Evolutionary conservation across 2,888 invertebrate genomes (phyloP).

Genomic region (Monoplex corrugatus): DNA sequence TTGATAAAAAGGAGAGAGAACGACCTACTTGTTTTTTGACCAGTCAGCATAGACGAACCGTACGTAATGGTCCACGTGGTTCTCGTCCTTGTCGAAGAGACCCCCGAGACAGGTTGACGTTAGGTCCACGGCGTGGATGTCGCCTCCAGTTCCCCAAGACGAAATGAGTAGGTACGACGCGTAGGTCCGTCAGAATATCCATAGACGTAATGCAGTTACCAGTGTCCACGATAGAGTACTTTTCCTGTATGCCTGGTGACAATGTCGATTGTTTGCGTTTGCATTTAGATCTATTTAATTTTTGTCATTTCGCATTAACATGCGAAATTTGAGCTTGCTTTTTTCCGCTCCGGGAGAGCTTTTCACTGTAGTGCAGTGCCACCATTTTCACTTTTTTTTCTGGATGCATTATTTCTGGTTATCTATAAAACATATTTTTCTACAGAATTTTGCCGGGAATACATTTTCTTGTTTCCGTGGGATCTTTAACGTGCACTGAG

Average conservation of each 20-base stretch:
- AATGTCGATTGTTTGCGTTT: background rate
- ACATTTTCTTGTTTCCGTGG: too few relatives aligned
- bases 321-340: too few relatives aligned
- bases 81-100: constrained; percentile 59
- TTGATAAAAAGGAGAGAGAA: too few relatives aligned
- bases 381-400: too few relatives aligned
- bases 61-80: constrained; percentile 43
- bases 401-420: too few relatives aligned
- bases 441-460: too few relatives aligned
- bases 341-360: too few relatives aligned
- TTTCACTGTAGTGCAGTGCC: too few relatives aligned
- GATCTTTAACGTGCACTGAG: too few relatives aligned
- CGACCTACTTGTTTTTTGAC: constrained; percentile 35
- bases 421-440: too few relatives aligned
- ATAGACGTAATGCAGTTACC: constrained; percentile 84
- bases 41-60: constrained; percentile 49
- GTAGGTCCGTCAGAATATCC: constrained; percentile 85
- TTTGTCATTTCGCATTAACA: too few relatives aligned
- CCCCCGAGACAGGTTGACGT: constrained; percentile 65
- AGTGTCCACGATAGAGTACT: constrained; percentile 85
- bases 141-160: constrained; percentile 88
- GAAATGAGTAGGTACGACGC: constrained; percentile 85
- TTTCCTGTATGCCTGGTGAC: constrained; percentile 12
- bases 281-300: too few relatives aligned
- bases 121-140: constrained; percentile 74